A percentile compares a stretch with the other conserved stretches of the same genome.
These are phyloP conservation scores for Stomorhina lunata DNA, from an alignment of 2,888 invertebrate genomes.

Conservation along the genomic window DNA sequence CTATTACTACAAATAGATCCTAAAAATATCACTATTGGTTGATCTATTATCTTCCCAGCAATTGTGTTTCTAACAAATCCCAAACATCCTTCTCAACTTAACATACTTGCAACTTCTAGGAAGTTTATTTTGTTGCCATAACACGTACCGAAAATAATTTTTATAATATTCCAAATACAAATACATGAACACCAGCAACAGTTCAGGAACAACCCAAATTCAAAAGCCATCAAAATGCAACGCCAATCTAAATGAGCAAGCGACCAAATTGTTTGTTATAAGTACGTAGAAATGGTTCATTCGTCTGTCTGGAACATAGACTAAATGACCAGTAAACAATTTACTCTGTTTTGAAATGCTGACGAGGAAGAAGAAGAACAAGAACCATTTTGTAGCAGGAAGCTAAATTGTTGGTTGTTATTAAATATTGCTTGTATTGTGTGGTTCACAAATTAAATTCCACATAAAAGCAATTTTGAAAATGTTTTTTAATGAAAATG, in stretches of 20 bases:
- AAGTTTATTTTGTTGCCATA: not conserved
- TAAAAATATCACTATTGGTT: too few species aligned
- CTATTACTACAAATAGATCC: too few species aligned
- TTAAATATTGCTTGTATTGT: slow-evolving; percentile 76
- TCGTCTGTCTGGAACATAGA: not conserved
- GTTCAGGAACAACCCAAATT: slow-evolving; percentile 4
- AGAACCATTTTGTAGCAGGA: slow-evolving; percentile 67
- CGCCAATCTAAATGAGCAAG: slow-evolving; percentile 3
- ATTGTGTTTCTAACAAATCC: too few species aligned
- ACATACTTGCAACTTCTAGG: not conserved
- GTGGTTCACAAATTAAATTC: slow-evolving; percentile 77
- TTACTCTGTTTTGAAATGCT: slow-evolving; percentile 35
- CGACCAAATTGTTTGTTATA: not conserved
- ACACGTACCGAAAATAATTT: slow-evolving; percentile 38
- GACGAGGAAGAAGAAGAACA: slow-evolving; percentile 51
- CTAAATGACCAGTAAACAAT: slow-evolving; percentile 52
- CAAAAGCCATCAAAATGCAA: slow-evolving; percentile 5
- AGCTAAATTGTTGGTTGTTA: slow-evolving; percentile 75
- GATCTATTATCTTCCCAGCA: too few species aligned
- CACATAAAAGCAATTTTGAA: slow-evolving; percentile 76
- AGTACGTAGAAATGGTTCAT: not conserved
- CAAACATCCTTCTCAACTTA: too few species aligned
- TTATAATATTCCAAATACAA: slow-evolving; percentile 42
- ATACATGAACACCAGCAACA: slow-evolving; percentile 9
- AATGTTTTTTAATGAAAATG: slow-evolving; percentile 68